Percentiles rank a stretch among this genome's conserved stretches.
Conservation (phyloP, 2,888 invertebrate species). For the Apocheima hispidaria region DNA sequence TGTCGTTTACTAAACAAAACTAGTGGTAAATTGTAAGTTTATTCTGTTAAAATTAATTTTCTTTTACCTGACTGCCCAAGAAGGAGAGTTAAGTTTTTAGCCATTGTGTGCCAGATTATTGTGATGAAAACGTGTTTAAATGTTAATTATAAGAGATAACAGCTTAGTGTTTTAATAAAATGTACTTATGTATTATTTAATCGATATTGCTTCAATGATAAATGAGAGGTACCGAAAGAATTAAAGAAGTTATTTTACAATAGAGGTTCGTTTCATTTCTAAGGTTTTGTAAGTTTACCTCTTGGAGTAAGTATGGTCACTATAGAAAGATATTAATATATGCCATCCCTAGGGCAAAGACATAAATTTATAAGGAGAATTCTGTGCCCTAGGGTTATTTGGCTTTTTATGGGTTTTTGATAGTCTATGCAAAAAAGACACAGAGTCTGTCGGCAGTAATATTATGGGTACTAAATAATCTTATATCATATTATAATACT, state of each 20-base stretch:
- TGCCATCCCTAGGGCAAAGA: too few relatives aligned
- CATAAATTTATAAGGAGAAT: too few relatives aligned
- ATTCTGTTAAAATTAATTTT: background rate
- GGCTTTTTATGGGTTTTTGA: too few relatives aligned
- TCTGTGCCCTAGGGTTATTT: too few relatives aligned
- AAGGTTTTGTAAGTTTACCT: too few relatives aligned
- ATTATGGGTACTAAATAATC: too few relatives aligned
- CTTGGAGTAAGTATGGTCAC: too few relatives aligned
- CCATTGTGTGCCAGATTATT: slow-evolving; percentile 80
- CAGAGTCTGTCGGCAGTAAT: too few relatives aligned
- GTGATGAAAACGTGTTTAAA: slow-evolving; percentile 74
- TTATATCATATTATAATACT: too few relatives aligned
- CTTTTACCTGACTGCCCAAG: background rate
- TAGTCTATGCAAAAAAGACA: too few relatives aligned
- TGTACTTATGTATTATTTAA: slow-evolving; percentile 74
- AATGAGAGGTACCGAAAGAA: slow-evolving; percentile 70
- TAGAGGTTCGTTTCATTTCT: slow-evolving; percentile 54
- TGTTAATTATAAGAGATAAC: slow-evolving; percentile 59
- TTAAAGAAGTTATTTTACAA: slow-evolving; percentile 81
- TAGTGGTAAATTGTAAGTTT: background rate
- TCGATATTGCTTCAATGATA: slow-evolving; percentile 75
- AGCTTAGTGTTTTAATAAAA: slow-evolving; percentile 71
- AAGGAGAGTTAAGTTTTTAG: slow-evolving; percentile 21
- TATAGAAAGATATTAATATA: too few relatives aligned
- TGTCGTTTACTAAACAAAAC: background rate